Evolutionary conservation across 1,140 invertebrate species (phyloP), one percentile per base, ranked within the genome.

Genomic region (Meloidogyne floridensis): DNA sequence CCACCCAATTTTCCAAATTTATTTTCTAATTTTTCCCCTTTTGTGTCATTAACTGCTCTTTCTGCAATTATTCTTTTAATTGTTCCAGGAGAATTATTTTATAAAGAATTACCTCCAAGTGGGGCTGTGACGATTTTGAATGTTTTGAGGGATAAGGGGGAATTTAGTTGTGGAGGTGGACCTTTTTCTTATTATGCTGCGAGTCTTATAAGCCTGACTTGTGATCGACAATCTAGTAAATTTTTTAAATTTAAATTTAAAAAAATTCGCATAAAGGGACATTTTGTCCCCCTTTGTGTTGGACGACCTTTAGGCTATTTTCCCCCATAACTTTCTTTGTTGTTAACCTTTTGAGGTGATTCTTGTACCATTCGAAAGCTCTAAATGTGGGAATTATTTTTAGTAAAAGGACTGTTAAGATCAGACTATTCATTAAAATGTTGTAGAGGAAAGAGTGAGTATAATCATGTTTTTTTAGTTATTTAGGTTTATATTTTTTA

Each of bases 121-220:
- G 76, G 51, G 18, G 59, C 59, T 65, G 59, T 65, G n/a, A 65
- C 59, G 15, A 7, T 65, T n/a, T 8, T 65, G 15, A 65, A 65
- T 65, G 59, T 65, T 65, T 65, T 65, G 59, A 70, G 53, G 8
- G 72, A 74, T 54, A 32, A 18, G 10, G 73, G 79, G 8, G 59
- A 81, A 75, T 82, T 82, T 65, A 82, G 81, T n/a, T 82, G 81
- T 75, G 81, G 81, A 42, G 81, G 81, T 15, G 81, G 74, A 3
- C 81, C 81, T n/a, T 82, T 82, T 47, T 82, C 80, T 65, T 82
- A 71, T 51, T 74, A 53, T 56, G 74, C 74, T 20, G 81, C 81
- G 11, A 82, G 81, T 74, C 18, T 80, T 13, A 81, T 82, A 15
- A 81, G 77, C 51, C 51, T 75, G 18, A 20, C 56, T 42, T 82